phyloP scores from a whole-genome alignment of 53 echinoderm and acorn worm species.

The Arbacia lixula region DNA sequence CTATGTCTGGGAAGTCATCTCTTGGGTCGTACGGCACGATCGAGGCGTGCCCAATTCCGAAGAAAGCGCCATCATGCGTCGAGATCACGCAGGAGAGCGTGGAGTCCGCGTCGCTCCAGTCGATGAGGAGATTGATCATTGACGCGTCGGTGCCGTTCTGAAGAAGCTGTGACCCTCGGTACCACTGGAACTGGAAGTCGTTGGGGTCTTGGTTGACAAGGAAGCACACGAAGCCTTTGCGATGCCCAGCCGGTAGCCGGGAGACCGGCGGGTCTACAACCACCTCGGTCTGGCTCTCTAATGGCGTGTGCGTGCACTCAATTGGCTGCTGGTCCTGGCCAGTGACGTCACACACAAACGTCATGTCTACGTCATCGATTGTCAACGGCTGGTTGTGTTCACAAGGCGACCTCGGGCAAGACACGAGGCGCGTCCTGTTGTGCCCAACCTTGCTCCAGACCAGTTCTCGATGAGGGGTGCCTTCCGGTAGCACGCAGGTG shows the following conservation, averaged over 20 bases:
- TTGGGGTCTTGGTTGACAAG: neutral
- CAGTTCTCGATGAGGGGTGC: neutral
- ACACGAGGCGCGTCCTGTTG: neutral
- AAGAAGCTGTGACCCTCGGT: slow-evolving; percentile 4
- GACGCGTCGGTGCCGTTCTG: slow-evolving; percentile 14
- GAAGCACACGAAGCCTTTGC: slow-evolving; percentile 28
- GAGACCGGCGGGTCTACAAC: slow-evolving; percentile 23
- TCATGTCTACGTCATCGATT: neutral
- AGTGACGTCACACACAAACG: slow-evolving; percentile 15
- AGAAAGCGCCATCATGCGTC: neutral
- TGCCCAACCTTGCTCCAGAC: neutral
- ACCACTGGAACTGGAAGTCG: slow-evolving; percentile 16
- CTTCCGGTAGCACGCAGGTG: slow-evolving; percentile 40
- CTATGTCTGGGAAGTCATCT: slow-evolving; percentile 22
- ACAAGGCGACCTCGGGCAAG: slow-evolving; percentile 30
- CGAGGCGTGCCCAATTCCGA: neutral
- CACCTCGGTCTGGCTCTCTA: neutral
- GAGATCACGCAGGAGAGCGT: slow-evolving; percentile 19
- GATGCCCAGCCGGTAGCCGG: neutral
- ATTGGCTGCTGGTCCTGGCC: neutral
- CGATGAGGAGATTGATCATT: slow-evolving; percentile 19
- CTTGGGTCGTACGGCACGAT: slow-evolving; percentile 14
- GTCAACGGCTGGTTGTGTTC: neutral
- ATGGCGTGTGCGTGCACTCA: slow-evolving; percentile 25
- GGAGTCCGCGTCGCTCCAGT: neutral